Conservation (phyloP, 1,140 invertebrate genomes). For the Diachasmimorpha longicaudata region DNA sequence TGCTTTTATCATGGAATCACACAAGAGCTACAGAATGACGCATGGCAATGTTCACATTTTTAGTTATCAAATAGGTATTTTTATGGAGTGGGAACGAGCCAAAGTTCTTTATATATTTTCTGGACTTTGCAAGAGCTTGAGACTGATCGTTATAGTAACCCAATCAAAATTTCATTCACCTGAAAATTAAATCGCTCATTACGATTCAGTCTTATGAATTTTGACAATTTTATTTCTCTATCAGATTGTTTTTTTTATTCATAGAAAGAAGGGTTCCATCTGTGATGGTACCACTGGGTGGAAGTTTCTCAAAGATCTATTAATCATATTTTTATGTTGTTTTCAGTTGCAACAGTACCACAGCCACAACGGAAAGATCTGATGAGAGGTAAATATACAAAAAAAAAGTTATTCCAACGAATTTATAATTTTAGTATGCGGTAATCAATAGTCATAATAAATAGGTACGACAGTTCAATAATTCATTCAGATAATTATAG, state of each 20-base stretch:
- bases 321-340: constrained; percentile 33
- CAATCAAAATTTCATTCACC: not conserved
- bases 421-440: not conserved
- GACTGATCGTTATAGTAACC: not conserved
- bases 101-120: not conserved
- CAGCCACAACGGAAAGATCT: constrained; percentile 70
- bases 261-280: not conserved
- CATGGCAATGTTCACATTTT: constrained; percentile 13
- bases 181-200: not conserved
- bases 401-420: not conserved
- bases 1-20: not conserved
- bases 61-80: not conserved
- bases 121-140: not conserved
- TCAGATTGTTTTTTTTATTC: not conserved
- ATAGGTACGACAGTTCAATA: too few relatives aligned
- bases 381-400: constrained; percentile 67
- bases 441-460: too few relatives aligned
- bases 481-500: too few relatives aligned
- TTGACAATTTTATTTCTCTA: not conserved
- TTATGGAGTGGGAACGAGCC: not conserved
- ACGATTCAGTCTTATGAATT: not conserved
- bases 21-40: constrained; percentile 1
- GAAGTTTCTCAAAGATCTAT: not conserved
- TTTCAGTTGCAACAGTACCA: constrained; percentile 74
- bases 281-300: not conserved